A percentile compares a stretch with the other conserved stretches of the same genome.
phyloP scores from a whole-genome alignment of 1,140 invertebrate genomes.

The Meloidogyne exigua region DNA sequence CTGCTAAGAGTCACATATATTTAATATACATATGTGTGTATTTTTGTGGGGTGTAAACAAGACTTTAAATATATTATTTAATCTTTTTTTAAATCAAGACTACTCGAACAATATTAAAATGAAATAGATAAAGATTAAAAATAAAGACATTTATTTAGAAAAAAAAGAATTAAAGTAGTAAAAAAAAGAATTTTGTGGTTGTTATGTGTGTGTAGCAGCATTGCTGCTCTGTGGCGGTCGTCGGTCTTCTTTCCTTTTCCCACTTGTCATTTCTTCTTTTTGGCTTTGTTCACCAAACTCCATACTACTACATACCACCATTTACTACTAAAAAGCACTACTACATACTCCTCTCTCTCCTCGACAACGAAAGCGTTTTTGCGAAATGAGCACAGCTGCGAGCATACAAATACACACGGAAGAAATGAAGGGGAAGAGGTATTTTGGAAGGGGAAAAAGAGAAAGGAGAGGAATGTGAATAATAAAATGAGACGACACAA shows the following conservation, averaged over 20 bases:
- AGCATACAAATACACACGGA: conserved; percentile 3
- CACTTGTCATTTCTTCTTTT: neutral
- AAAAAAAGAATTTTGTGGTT: neutral
- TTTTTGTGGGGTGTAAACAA: neutral
- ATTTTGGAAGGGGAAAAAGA: neutral
- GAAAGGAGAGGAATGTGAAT: neutral
- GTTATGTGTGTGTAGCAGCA: neutral
- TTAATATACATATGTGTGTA: too few species aligned
- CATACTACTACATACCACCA: too few species aligned
- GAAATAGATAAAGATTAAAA: too few species aligned
- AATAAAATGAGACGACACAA: neutral
- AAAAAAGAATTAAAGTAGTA: neutral
- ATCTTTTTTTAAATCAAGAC: neutral
- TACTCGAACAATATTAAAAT: neutral
- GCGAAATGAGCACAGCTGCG: conserved; percentile 3
- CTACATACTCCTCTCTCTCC: neutral
- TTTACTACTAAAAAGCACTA: neutral
- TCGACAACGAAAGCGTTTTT: neutral
- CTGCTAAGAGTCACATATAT: too few species aligned
- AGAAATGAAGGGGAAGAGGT: neutral
- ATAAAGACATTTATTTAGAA: too few species aligned
- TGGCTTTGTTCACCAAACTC: conserved; percentile 4
- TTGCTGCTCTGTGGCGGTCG: neutral
- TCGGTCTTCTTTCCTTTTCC: neutral
- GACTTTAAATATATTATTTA: neutral